phyloP scores from a whole-genome alignment of 1,140 invertebrate species.

The Ceratosolen solmsi region DNA sequence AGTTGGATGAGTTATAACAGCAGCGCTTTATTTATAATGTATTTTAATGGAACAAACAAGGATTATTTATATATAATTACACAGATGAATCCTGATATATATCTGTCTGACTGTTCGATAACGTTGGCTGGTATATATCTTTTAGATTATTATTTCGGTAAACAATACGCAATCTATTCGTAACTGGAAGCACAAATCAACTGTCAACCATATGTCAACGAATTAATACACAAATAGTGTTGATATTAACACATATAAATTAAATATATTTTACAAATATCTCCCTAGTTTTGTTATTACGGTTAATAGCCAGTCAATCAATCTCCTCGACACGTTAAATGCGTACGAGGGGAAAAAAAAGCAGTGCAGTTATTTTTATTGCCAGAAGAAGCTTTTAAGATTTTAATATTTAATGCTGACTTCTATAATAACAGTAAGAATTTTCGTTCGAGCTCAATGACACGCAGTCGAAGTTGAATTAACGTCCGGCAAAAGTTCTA shows the following conservation, averaged over 20 bases:
- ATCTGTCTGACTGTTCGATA: background rate
- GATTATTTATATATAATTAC: background rate
- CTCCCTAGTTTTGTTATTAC: background rate
- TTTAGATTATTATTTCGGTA: background rate
- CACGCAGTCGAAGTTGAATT: no score
- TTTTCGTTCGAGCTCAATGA: no score
- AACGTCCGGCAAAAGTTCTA: no score
- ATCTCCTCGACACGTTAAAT: background rate
- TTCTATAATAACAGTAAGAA: no score
- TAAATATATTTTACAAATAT: slow-evolving; percentile 1
- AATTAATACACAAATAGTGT: slow-evolving; percentile 7
- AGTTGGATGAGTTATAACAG: background rate
- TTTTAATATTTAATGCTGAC: no score
- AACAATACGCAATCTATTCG: background rate
- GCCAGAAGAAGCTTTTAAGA: no score
- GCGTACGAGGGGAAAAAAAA: background rate
- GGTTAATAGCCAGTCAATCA: background rate
- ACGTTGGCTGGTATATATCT: background rate
- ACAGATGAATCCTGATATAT: background rate
- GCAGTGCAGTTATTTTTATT: background rate
- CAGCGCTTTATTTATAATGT: background rate
- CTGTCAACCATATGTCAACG: background rate
- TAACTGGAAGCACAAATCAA: background rate
- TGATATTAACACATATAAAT: background rate
- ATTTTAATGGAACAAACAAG: background rate